Conservation (phyloP, 2,888 invertebrate species). For the Vannuccia rotundouncinata region DNA sequence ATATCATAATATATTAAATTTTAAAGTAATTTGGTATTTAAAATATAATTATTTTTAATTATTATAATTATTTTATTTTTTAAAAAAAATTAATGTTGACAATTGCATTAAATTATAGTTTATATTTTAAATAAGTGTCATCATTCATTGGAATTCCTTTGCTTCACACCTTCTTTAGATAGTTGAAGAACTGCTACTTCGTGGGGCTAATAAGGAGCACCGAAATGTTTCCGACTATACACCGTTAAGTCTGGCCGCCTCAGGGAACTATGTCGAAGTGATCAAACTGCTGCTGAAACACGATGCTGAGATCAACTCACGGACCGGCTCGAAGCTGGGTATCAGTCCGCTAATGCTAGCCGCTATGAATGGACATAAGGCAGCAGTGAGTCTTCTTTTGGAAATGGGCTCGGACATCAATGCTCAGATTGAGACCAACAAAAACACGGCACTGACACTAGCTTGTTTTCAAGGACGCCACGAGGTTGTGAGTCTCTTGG, state of each 20-base stretch:
- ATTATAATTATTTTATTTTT: too few relatives aligned
- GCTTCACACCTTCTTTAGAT: too few relatives aligned
- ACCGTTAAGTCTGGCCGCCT: conserved; percentile 93
- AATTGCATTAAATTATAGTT: too few relatives aligned
- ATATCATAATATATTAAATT: too few relatives aligned
- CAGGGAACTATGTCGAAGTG: conserved; percentile 95
- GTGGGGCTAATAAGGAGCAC: conserved; percentile 86
- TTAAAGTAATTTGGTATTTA: too few relatives aligned
- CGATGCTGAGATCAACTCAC: conserved; percentile 94
- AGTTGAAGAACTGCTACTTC: conserved; percentile 77
- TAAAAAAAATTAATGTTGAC: too few relatives aligned
- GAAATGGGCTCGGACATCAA: conserved; percentile 99
- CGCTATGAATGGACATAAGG: conserved; percentile 95
- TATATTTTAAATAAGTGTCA: too few relatives aligned
- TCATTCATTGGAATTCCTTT: too few relatives aligned
- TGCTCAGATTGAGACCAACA: conserved; percentile 91
- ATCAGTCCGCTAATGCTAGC: conserved; percentile 98
- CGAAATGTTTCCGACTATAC: conserved; percentile 98
- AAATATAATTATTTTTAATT: too few relatives aligned
- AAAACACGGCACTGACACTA: conserved; percentile 92
- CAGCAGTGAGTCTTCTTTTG: conserved; percentile 83
- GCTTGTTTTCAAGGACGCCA: conserved; percentile 96
- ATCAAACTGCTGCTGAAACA: conserved; percentile 83
- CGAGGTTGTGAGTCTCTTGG: conserved; percentile 88
- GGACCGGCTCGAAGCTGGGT: conserved; percentile 82